phyloP scores from a whole-genome alignment of 2,113 vertebrate genomes.

The Gambusia affinis region DNA sequence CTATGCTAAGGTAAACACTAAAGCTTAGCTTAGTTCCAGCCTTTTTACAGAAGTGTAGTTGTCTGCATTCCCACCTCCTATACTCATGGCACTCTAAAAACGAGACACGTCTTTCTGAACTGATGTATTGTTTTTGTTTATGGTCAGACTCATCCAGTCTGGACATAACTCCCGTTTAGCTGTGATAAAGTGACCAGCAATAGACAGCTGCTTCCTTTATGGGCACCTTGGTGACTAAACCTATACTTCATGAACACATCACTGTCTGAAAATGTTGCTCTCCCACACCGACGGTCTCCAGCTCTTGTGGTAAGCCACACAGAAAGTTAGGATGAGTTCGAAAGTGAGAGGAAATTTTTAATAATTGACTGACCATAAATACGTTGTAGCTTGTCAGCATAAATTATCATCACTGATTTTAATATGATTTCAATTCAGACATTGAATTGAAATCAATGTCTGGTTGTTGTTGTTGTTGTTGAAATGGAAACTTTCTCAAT shows the following conservation, averaged over 20 bases:
- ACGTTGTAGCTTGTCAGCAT: background rate
- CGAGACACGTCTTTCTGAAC: background rate
- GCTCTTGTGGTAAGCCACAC: slow-evolving; percentile 4
- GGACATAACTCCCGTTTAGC: background rate
- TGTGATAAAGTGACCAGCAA: slow-evolving; percentile 1
- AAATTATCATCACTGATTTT: background rate
- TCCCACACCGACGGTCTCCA: background rate
- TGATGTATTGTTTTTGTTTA: background rate
- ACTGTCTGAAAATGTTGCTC: slow-evolving; percentile 1
- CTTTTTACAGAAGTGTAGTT: slow-evolving; percentile 19
- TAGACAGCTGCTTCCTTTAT: slow-evolving; percentile 66
- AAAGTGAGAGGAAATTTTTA: background rate
- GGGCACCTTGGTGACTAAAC: slow-evolving; percentile 46
- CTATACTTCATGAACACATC: slow-evolving; percentile 27
- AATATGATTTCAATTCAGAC: no score
- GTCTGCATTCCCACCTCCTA: background rate
- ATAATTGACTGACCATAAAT: background rate
- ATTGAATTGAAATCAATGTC: no score
- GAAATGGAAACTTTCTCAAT: no score
- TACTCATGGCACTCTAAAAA: background rate
- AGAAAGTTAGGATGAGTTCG: slow-evolving; percentile 15
- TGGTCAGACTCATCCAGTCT: slow-evolving; percentile 5
- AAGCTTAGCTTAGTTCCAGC: background rate
- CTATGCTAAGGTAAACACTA: background rate
- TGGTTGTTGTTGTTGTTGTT: no score